A percentile compares a stretch with the other conserved stretches of the same genome.
Evolutionary conservation across 2,888 invertebrate genomes (phyloP).

Genomic region (Hirtodrosophila trivittata): DNA sequence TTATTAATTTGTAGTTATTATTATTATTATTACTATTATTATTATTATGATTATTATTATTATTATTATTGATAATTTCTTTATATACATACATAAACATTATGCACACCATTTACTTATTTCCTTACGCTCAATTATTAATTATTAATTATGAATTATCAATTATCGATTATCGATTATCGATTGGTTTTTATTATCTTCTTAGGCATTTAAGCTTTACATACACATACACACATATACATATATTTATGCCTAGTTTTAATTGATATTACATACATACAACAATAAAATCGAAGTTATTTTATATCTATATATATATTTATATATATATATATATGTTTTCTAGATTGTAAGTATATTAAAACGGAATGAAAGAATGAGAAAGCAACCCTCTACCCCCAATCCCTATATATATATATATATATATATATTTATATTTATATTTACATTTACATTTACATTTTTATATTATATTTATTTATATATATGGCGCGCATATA

Average conservation of each 20-base stretch:
- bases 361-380: background rate
- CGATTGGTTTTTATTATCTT: constrained; percentile 25
- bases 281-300: background rate
- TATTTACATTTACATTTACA: too few relatives aligned
- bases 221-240: background rate
- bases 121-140: constrained; percentile 61
- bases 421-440: too few relatives aligned
- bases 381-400: background rate
- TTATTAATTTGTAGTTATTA: constrained; percentile 51
- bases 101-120: constrained; percentile 75
- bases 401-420: background rate
- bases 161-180: constrained; percentile 7
- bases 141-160: background rate
- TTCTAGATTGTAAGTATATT: constrained; percentile 28
- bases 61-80: constrained; percentile 17
- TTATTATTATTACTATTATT: constrained; percentile 21
- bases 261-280: constrained; percentile 61
- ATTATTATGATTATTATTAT: constrained; percentile 24
- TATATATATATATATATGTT: constrained; percentile 27
- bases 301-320: background rate
- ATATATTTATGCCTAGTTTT: constrained; percentile 71
- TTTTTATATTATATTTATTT: too few relatives aligned
- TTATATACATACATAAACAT: constrained; percentile 19
- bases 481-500: constrained; percentile 11
- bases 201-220: constrained; percentile 44